Percentiles rank a stretch among this genome's conserved stretches.
phyloP scores from a whole-genome alignment of 1,140 invertebrate species.

The Zaprionus inermis region DNA sequence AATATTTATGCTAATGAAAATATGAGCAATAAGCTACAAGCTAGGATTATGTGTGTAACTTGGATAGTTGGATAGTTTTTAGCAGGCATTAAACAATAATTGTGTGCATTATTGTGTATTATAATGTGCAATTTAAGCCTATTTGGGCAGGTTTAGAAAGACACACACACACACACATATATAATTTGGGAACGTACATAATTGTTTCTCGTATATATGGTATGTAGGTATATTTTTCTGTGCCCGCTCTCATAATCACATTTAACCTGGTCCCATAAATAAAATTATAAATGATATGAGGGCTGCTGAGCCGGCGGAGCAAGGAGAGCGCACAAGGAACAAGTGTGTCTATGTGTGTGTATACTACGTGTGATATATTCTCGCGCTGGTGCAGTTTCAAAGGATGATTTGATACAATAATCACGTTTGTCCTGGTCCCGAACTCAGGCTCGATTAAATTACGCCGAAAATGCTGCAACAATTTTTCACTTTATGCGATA shows the following conservation, averaged over 20 bases:
- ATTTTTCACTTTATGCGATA: slow-evolving; percentile 84
- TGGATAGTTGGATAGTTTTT: slow-evolving; percentile 16
- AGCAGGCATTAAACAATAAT: slow-evolving; percentile 17
- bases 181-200: not conserved
- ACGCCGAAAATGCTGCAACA: slow-evolving; percentile 84
- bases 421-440: slow-evolving; percentile 65
- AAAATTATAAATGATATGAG: slow-evolving; percentile 53
- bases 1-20: slow-evolving; percentile 13
- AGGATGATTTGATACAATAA: slow-evolving; percentile 81
- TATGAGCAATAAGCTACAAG: slow-evolving; percentile 31
- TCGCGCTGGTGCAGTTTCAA: slow-evolving; percentile 55
- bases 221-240: slow-evolving; percentile 1
- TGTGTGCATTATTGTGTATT: slow-evolving; percentile 14
- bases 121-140: slow-evolving; percentile 41
- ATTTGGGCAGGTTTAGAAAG: slow-evolving; percentile 14
- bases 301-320: not conserved
- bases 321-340: not conserved
- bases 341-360: slow-evolving; percentile 26
- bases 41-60: slow-evolving; percentile 4
- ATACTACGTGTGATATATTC: slow-evolving; percentile 14
- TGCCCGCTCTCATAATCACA: slow-evolving; percentile 62
- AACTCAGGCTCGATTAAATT: slow-evolving; percentile 70
- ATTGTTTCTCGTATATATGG: not conserved
- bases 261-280: slow-evolving; percentile 69
- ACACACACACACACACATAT: not conserved